These are phyloP conservation scores for Alfaro cultratus DNA, from an alignment of 2,797 vertebrate species.

Conservation along the genomic window DNA sequence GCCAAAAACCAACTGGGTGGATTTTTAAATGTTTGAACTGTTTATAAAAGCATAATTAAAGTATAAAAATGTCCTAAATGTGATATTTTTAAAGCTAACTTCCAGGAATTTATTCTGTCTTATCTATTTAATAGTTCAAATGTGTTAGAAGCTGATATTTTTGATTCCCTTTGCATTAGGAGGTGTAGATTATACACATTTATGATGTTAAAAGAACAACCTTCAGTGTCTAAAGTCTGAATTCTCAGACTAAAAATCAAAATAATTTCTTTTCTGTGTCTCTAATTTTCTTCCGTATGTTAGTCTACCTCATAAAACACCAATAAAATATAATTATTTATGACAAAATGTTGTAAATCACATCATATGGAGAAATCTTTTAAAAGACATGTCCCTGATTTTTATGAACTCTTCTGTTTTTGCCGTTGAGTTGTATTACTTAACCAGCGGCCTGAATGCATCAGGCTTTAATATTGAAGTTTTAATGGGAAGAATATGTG, in stretches of 20 bases:
- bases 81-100: background rate
- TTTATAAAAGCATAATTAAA: no score
- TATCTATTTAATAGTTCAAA: background rate
- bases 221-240: background rate
- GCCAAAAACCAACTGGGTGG: no score
- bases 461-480: constrained; percentile 59
- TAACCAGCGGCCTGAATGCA: constrained; percentile 39
- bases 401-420: constrained; percentile 48
- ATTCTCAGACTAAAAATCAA: no score
- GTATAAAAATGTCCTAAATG: no score
- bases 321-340: background rate
- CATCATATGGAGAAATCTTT: background rate
- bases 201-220: background rate
- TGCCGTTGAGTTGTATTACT: constrained; percentile 30
- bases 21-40: no score
- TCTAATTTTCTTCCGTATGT: background rate
- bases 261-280: no score
- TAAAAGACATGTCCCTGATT: constrained; percentile 23
- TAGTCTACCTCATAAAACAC: background rate
- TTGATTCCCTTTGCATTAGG: background rate
- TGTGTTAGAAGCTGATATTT: background rate
- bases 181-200: background rate
- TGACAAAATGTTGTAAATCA: background rate
- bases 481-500: constrained; percentile 56
- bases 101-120: background rate